Evolutionary conservation across 2,888 invertebrate genomes (phyloP), one percentile per base, ranked within the genome.

Genomic region (Phymatocera aterrima): DNA sequence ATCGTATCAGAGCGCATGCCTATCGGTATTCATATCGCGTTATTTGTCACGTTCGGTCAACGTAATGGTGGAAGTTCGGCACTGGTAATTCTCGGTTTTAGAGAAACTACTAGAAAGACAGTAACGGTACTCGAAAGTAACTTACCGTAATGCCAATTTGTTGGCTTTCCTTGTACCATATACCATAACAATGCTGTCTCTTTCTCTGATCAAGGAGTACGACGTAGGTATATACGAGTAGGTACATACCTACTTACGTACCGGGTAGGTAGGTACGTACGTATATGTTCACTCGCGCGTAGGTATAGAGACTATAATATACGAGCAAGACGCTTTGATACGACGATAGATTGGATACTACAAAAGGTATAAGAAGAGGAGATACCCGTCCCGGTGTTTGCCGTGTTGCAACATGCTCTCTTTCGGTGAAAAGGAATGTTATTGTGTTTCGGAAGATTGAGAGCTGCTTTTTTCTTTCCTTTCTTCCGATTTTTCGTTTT

Each of bases 111-210:
- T 51, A 79, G 61, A 79, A 79, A 74, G 79, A 78, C 79, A 79
- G 74, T 68, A 85, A 85, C 85, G 85, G 85, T 84, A 85, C 80
- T 79, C 12, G 61, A 78, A 80, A 77, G 75, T 82, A 82, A 83
- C 83, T 81, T 83, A 83, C 83, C 83, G 85, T 83, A 84, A 85
- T 82, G 83, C 80, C 85, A 84, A 85, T 85, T 85, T 84, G 84
- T 84, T 82, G 60, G 65, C 64, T 64, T 34, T 64, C 64, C n/a
- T 34, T 64, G 15, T 61, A 57, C 40, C 40, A n/a, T 28, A 28
- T 57, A 57, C 57, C 57, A 51, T 57, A 15, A 12, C 57, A 57
- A 3, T 4, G 18, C 51, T 51, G 51, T 51, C 18, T 18, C 18
- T 51, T 51, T 51, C 18, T 51, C 51, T 46, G 68, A 24, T 40